Percentiles rank a stretch among this genome's conserved stretches.
Evolutionary conservation across 2,888 invertebrate species (phyloP).

Genomic region (Plagodis dolabraria): DNA sequence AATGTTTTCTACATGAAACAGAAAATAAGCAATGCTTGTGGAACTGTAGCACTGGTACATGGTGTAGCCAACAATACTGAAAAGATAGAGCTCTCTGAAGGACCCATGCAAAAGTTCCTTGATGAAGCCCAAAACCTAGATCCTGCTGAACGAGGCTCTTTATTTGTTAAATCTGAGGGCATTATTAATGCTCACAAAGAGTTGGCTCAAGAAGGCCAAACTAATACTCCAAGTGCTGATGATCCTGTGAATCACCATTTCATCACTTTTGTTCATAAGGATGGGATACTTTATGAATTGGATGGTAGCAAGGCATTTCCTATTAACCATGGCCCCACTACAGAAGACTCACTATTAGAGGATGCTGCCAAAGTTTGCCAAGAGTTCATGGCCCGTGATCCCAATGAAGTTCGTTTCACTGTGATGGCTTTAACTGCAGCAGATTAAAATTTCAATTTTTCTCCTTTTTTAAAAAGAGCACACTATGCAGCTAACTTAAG

Average conservation of each 20-base stretch:
- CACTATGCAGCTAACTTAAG: conserved; percentile 19
- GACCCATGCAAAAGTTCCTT: conserved; percentile 91
- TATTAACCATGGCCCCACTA: conserved; percentile 92
- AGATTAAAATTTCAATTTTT: conserved; percentile 59
- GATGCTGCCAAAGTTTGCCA: conserved; percentile 94
- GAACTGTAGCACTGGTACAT: conserved; percentile 97
- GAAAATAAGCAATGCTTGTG: conserved; percentile 97
- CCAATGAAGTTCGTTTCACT: conserved; percentile 94
- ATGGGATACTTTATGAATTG: conserved; percentile 93
- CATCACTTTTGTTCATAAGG: conserved; percentile 93
- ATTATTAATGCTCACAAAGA: conserved; percentile 93
- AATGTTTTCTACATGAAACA: conserved; percentile 95
- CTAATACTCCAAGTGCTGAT: conserved; percentile 90
- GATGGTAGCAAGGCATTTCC: conserved; percentile 89
- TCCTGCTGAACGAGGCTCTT: conserved; percentile 90
- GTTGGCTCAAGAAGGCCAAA: conserved; percentile 96
- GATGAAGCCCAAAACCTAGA: conserved; percentile 87
- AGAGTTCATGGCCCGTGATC: conserved; percentile 94
- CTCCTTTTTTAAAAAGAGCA: conserved; percentile 14
- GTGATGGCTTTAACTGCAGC: conserved; percentile 91
- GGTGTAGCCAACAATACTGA: conserved; percentile 95
- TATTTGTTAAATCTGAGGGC: conserved; percentile 89
- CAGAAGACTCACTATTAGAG: conserved; percentile 89
- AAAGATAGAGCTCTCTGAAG: conserved; percentile 88
- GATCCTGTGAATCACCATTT: conserved; percentile 95